Evolutionary conservation across 2,888 invertebrate species (phyloP), one percentile per base, ranked within the genome.

Genomic region (Netelia fuscicornis): DNA sequence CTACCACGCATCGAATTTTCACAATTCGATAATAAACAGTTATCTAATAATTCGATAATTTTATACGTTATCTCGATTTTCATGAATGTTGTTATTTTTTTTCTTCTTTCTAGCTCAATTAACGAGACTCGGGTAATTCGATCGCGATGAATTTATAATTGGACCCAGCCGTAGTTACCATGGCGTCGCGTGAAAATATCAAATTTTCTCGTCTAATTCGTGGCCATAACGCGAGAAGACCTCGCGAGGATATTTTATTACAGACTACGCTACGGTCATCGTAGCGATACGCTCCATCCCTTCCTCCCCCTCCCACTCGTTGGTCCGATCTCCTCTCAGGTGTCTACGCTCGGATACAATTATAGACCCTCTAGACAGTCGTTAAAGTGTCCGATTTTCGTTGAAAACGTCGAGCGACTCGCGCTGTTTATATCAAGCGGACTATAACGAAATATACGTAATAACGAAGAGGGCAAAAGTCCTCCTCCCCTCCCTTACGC

Each of bases 291-390:
- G 30, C 62, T 52, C 5, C 23, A 20, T 54, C 11, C 30, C 52
- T 52, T 10, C 42, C 44, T 56, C 42, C 25, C 48, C 13, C 48
- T 48, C 48, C 11, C 10, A 11, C 48, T 11, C 30, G 13, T 11
- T 48, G 10, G 10, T 48, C 48, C 13, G 48, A 13, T 8, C 17
- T 54, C 20, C 37, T 30, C 64, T 77, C 65, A 52, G 65, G 79
- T 77, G 44, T 58, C 67, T 6, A 30, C 56, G 56, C 30, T 48
- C 10, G 48, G 77, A 74, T 78, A 68, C 70, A 79, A 84, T 80
- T 80, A 80, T 76, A 75, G 65, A 80, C 42, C 37, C 52, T 70
- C 20, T 48, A 48, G 74, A 64, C 62, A 79, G 65, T 84, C 65
- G 80, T 84, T 84, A 65, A 71, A 80, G 65, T 78, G 64, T 84